phyloP scores from a whole-genome alignment of 2,888 invertebrate genomes.

The Chironomus tentans region DNA sequence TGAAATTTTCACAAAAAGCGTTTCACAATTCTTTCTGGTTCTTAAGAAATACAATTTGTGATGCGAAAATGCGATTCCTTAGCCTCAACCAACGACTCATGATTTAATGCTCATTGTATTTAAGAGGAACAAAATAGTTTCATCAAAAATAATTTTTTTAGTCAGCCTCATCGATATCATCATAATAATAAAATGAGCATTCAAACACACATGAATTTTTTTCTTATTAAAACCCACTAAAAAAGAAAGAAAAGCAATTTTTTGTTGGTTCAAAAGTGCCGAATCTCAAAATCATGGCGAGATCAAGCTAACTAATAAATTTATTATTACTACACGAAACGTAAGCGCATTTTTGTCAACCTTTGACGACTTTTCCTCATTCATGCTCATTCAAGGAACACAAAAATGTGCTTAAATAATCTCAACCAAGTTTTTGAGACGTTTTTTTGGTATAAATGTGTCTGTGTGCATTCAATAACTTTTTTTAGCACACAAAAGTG shows the following conservation, averaged over 20 bases:
- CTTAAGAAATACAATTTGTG: neutral
- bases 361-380: too few species aligned
- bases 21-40: neutral
- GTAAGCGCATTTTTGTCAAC: too few species aligned
- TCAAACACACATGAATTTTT: neutral
- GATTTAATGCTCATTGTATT: neutral
- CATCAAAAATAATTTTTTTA: too few species aligned
- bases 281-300: neutral
- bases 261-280: neutral
- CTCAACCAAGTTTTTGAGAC: neutral
- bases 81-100: neutral
- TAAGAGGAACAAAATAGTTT: too few species aligned
- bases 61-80: neutral
- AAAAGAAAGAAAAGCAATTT: constrained; percentile 26
- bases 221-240: constrained; percentile 23
- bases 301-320: neutral
- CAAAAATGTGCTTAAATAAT: neutral
- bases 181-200: neutral
- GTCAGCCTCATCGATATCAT: too few species aligned
- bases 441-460: neutral
- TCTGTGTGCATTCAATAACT: neutral
- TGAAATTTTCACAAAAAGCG: constrained; percentile 11
- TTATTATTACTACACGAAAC: too few species aligned
- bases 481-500: neutral
- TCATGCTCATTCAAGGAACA: too few species aligned